phyloP scores from a whole-genome alignment of 1,140 invertebrate genomes.

The Scaptomyza pallida region DNA sequence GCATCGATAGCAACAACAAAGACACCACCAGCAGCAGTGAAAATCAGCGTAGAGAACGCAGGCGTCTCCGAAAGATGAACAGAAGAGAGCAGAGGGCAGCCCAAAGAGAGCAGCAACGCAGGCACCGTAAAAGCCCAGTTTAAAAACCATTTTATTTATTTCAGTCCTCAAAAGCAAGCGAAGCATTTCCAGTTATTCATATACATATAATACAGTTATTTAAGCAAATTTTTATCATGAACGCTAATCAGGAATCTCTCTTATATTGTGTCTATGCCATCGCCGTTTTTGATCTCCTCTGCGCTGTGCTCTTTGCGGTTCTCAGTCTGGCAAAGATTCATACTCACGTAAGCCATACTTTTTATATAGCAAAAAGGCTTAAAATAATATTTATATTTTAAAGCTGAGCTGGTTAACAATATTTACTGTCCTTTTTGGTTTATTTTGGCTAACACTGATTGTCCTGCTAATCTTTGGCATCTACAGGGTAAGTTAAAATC shows the following conservation, averaged over 20 bases:
- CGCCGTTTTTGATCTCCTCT: conserved; percentile 52
- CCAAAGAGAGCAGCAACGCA: conserved; percentile 25
- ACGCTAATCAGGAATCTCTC: neutral
- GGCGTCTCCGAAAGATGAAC: conserved; percentile 24
- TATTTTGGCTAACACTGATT: conserved; percentile 60
- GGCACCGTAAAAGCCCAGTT: conserved; percentile 3
- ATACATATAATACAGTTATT: neutral
- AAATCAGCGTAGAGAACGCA: conserved; percentile 25
- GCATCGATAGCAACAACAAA: neutral
- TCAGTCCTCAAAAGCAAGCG: conserved; percentile 12
- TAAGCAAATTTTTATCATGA: conserved; percentile 9
- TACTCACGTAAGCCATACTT: conserved; percentile 39
- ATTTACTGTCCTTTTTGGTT: conserved; percentile 44
- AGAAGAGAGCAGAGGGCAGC: conserved; percentile 28
- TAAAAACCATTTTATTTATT: conserved; percentile 1
- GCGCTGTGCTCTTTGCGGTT: conserved; percentile 36
- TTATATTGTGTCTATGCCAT: conserved; percentile 56
- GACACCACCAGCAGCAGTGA: neutral
- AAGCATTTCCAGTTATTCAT: neutral
- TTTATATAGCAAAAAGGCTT: too few relatives aligned
- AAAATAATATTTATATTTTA: too few relatives aligned
- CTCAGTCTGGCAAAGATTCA: conserved; percentile 32
- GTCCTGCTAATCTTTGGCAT: conserved; percentile 53
- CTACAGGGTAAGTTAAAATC: conserved; percentile 39
- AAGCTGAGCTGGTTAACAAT: conserved; percentile 62